Conservation (phyloP, 1,140 invertebrate species). For the Trichogramma pretiosum region DNA sequence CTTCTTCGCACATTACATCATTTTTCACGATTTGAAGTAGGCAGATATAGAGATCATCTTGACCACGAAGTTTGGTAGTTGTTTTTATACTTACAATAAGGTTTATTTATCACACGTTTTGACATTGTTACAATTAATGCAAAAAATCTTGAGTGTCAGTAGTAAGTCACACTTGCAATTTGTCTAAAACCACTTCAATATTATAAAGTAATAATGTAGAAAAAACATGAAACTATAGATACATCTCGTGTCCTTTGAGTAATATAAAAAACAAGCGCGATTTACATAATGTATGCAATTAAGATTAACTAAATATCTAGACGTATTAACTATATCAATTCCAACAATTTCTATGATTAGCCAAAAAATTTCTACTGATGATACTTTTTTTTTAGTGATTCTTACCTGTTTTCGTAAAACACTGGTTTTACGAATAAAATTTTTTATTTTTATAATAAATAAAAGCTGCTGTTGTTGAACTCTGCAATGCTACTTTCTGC, state of each 20-base stretch:
- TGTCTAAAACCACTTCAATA: conserved; percentile 19
- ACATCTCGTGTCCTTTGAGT: conserved; percentile 15
- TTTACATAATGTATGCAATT: conserved; percentile 12
- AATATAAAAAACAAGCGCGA: conserved; percentile 11
- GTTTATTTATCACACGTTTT: background rate
- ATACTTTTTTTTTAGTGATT: background rate
- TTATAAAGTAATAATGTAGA: background rate
- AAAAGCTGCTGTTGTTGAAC: too few species aligned
- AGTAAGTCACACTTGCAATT: conserved; percentile 18
- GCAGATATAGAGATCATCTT: too few species aligned
- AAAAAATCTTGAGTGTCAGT: background rate
- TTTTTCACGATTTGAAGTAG: background rate
- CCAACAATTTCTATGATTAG: conserved; percentile 17
- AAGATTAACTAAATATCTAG: conserved; percentile 17
- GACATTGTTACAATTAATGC: too few species aligned
- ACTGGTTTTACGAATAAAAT: too few species aligned
- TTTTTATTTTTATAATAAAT: too few species aligned
- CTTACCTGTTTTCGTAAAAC: too few species aligned
- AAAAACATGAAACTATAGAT: too few species aligned
- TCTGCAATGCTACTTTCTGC: too few species aligned
- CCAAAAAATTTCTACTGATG: conserved; percentile 12
- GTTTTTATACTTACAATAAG: background rate
- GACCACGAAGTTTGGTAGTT: background rate
- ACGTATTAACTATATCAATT: too few species aligned
- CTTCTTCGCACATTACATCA: background rate